These are phyloP conservation scores for Plagiodera versicolora DNA, from an alignment of 2,888 invertebrate species.

Conservation along the genomic window DNA sequence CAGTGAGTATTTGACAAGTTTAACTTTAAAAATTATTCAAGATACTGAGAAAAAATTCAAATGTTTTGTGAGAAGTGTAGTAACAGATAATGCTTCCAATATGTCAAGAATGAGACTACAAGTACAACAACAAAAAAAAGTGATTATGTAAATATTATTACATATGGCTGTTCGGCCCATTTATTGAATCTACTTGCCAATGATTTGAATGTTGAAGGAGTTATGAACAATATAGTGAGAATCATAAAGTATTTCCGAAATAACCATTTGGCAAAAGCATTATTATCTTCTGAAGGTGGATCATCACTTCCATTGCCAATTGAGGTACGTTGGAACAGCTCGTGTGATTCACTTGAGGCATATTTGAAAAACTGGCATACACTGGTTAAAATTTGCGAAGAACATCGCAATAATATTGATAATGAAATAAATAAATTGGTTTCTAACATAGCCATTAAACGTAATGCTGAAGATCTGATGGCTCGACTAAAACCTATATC, in stretches of 20 bases:
- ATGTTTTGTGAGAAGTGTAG: constrained; percentile 3
- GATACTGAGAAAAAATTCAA: constrained; percentile 4
- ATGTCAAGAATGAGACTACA: not conserved
- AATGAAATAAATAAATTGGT: too few species aligned
- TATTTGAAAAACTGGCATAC: constrained; percentile 7
- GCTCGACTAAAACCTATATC: not conserved
- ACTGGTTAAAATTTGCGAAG: not conserved
- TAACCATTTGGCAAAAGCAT: too few species aligned
- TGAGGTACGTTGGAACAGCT: not conserved
- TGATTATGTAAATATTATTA: not conserved
- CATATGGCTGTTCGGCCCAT: constrained; percentile 9
- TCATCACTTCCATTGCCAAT: too few species aligned
- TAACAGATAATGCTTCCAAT: constrained; percentile 1
- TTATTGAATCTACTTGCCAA: too few species aligned
- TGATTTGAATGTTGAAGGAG: too few species aligned
- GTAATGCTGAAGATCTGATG: not conserved
- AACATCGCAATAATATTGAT: too few species aligned
- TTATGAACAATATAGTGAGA: too few species aligned
- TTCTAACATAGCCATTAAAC: too few species aligned
- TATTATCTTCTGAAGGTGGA: too few species aligned
- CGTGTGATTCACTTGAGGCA: not conserved
- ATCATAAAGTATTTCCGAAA: too few species aligned
- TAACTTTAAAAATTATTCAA: constrained; percentile 7
- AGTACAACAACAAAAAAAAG: too few species aligned
- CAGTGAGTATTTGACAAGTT: constrained; percentile 5